A percentile compares a stretch with the other conserved stretches of the same genome.
Conservation (phyloP, 2,113 vertebrate species). For the Eptatretus burgeri region DNA sequence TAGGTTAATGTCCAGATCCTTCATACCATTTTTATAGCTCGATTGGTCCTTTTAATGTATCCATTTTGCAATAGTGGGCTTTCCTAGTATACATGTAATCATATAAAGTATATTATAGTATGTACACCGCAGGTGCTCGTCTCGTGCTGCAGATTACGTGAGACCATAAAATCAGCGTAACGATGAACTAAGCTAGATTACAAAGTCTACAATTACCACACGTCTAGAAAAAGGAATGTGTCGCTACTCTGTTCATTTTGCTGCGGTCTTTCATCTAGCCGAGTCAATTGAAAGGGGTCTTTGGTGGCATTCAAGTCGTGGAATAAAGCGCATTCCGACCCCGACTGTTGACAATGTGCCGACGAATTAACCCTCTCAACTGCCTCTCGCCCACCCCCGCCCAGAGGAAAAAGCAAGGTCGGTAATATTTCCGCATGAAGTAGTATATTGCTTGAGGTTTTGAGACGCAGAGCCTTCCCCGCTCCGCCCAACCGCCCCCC, state of each 20-base stretch:
- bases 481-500: background rate
- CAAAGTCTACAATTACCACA: conserved; percentile 7
- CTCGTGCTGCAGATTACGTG: conserved; percentile 1
- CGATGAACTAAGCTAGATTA: conserved; percentile 6
- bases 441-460: background rate
- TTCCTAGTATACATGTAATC: no score
- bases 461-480: background rate
- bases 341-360: conserved; percentile 4
- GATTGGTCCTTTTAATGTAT: no score
- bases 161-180: conserved; percentile 2
- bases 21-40: no score
- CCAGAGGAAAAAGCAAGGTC: background rate
- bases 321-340: conserved; percentile 4
- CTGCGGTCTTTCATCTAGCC: conserved; percentile 5
- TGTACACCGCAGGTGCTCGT: background rate
- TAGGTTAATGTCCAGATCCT: no score
- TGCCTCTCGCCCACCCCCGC: conserved; percentile 1
- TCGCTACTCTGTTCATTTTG: conserved; percentile 6
- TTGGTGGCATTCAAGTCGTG: conserved; percentile 4
- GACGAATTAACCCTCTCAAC: background rate
- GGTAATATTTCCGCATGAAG: no score
- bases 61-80: no score
- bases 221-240: conserved; percentile 6
- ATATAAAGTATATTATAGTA: no score
- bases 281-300: conserved; percentile 1